Base-by-base conservation (phyloP, 2,113 vertebrate species). In the Acanthisitta chloris region DNA sequence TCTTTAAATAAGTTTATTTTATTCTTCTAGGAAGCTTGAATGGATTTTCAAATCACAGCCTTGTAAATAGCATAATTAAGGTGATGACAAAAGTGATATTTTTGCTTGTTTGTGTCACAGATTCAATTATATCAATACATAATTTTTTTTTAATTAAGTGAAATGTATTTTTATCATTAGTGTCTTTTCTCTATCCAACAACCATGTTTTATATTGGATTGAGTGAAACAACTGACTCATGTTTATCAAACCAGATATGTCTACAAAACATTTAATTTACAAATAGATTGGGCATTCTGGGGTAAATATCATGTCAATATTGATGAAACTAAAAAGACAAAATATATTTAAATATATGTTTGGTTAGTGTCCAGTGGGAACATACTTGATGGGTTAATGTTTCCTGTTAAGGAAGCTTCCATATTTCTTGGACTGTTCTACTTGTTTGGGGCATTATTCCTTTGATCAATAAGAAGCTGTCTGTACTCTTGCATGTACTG, bases 91-190 rank as follows among this genome's bases (percentile, higher is more conserved):
- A 94, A 79, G 38, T 46, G 23, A n/a, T 89, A 26, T 33, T 89
- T 96, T 78, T 81, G 23, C 65, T 91, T 85, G 36, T 69, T 94
- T 91, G 18, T 88, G 65, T 92, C 49, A 79, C 86, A 80, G 14
- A 38, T 85, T 87, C 59, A 46, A 20, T 90, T 87, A 64, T 76
- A 71, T 79, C 26, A 72, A 48, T 79, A 88, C 57, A n/a, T 52
- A 89, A 45, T 81, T 51, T 74, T 84, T 85, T 79, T 76, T 87
- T 65, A 79, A 28, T 58, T 24, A 87, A 55, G 16, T 79, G 49
- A 76, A 93, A 71, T 43, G 6, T 78, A 33, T 55, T 77, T 24
- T 54, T 65, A 33, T 57, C 28, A 5, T 73, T 61, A 94, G 17
- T 12, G 5, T 80, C n/a, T 88, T 93, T 93, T 88, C 14, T 7